These are phyloP conservation scores for Hydrochoerus hydrochaeris DNA, from an alignment of 2,113 vertebrate genomes.

Conservation along the genomic window DNA sequence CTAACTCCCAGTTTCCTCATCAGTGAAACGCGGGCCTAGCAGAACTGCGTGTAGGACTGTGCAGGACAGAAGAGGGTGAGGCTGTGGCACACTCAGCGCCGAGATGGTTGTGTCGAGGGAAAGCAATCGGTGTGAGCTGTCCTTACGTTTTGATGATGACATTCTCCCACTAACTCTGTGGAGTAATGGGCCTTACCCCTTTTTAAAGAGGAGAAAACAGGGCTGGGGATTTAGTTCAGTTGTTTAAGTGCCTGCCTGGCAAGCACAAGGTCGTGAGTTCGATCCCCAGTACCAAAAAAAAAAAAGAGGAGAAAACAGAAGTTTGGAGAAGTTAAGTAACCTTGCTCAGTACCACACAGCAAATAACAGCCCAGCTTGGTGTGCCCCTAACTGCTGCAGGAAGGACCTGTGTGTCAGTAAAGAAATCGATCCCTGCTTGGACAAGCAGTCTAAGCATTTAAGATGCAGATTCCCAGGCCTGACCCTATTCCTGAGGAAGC, in stretches of 20 bases:
- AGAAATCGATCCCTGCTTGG: not conserved
- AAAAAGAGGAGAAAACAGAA: not conserved
- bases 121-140: not conserved
- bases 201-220: not conserved
- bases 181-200: not conserved
- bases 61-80: not conserved
- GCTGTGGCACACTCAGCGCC: accelerated
- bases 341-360: not conserved
- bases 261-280: too few species aligned
- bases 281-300: too few species aligned
- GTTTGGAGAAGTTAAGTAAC: not conserved
- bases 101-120: not conserved
- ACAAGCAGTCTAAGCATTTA: not conserved
- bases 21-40: not conserved
- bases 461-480: not conserved
- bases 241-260: too few species aligned
- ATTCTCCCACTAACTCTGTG: not conserved
- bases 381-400: not conserved
- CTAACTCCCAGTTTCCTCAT: not conserved
- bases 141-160: not conserved
- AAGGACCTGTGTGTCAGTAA: not conserved
- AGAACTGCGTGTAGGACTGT: not conserved
- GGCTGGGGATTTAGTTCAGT: too few species aligned
- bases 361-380: not conserved
- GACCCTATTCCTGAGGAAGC: not conserved